Evolutionary conservation across 2,888 invertebrate genomes (phyloP), one percentile per base, ranked within the genome.

Genomic region (Tetranychus piercei): DNA sequence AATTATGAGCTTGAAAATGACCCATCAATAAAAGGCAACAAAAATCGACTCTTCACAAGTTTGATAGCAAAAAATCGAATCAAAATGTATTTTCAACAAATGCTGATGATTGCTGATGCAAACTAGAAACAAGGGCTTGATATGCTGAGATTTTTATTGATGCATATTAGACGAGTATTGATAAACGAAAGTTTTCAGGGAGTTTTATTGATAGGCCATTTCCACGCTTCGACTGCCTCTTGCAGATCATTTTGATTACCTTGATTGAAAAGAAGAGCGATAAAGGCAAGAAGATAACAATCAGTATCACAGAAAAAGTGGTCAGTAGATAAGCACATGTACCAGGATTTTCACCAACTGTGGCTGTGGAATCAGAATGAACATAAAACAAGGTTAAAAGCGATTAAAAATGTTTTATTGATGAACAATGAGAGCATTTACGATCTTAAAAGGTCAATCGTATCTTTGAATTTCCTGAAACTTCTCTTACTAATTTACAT

Each of bases 221-320:
- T 0, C 5, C 3, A 34, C 34, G 0, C 4, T 34, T 34, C 4
- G 4, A 34, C 4, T 2, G 2, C 0, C 34, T 2, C 34, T 34
- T 34, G 34, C 34, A 34, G 34, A 4, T 34, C 34, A 34, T 34
- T 34, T 4, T 18, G 1, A 6, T 69, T 23, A 69, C 69, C 69
- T 69, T 69, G 22, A 69, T 69, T 69, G 69, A 69, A 69, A 69
- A 69, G 69, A 69, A 69, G 20, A 69, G 69, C 18, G 69, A 69
- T 69, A 69, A 69, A 69, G 69, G 69, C 69, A 69, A 69, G 69
- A n/a, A 69, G 22, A 69, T n/a, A 23, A 69, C 34, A 11, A 69
- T 69, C 11, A 69, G 18, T 69, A 69, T 69, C 69, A 69, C 69
- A 69, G 69, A 69, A 22, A 69, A 69, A 69, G 20, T 23, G 20